A percentile compares a stretch with the other conserved stretches of the same genome.
Conservation (phyloP, 2,888 invertebrate species). For the Iselma pallidipennis region DNA sequence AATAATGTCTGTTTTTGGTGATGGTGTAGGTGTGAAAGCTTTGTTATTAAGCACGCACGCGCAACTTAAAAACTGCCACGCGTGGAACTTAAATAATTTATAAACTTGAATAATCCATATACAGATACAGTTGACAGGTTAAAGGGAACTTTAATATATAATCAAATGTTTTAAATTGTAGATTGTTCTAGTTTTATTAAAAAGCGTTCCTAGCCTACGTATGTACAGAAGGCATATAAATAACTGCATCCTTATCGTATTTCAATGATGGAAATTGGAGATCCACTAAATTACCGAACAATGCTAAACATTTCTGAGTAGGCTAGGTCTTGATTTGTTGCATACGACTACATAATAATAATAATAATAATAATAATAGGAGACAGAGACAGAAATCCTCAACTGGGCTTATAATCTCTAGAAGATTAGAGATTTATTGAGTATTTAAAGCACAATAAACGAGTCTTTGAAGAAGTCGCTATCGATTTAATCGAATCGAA, state of each 20-base stretch:
- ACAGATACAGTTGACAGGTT: conserved; percentile 19
- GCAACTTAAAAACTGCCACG: conserved; percentile 41
- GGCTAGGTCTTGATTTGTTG: neutral
- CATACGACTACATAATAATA: neutral
- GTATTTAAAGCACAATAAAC: too few relatives aligned
- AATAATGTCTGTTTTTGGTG: neutral
- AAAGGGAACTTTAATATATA: neutral
- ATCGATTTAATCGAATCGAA: too few relatives aligned
- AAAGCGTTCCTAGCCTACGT: too few relatives aligned
- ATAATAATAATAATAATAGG: too few relatives aligned
- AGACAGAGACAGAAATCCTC: neutral
- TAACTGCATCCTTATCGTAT: conserved; percentile 27
- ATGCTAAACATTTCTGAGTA: conserved; percentile 5
- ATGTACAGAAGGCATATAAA: too few relatives aligned
- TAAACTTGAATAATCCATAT: conserved; percentile 42
- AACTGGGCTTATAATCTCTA: too few relatives aligned
- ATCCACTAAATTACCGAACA: conserved; percentile 25
- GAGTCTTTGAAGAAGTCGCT: too few relatives aligned
- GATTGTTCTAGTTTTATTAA: neutral
- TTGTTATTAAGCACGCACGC: conserved; percentile 30
- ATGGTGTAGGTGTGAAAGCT: neutral
- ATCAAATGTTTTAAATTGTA: too few relatives aligned
- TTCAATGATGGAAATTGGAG: conserved; percentile 23
- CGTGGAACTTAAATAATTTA: conserved; percentile 44
- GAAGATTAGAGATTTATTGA: too few relatives aligned